Evolutionary conservation across 2,888 invertebrate species (phyloP).

Genomic region (Plagodis pulveraria): DNA sequence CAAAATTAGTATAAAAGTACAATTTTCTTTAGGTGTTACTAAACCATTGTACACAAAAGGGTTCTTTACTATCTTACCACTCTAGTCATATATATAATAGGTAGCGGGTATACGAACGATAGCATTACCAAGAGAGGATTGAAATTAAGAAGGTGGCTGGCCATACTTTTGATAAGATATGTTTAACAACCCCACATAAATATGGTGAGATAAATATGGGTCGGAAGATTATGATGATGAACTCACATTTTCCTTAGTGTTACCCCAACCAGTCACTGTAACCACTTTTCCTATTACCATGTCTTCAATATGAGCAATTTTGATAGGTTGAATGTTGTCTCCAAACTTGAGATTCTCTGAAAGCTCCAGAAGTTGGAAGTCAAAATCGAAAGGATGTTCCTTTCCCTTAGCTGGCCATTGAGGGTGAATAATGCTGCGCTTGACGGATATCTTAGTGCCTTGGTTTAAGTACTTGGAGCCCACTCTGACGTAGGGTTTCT

Average conservation of each 20-base stretch:
- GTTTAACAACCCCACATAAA: conserved; percentile 3
- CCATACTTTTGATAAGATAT: too few species aligned
- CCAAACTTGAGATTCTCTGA: conserved; percentile 57
- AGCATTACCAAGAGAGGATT: too few species aligned
- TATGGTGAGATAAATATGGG: background rate
- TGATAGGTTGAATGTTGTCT: conserved; percentile 65
- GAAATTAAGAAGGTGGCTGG: too few species aligned
- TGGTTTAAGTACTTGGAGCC: conserved; percentile 70
- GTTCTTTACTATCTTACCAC: too few species aligned
- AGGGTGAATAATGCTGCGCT: conserved; percentile 58
- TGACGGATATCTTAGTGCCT: conserved; percentile 56
- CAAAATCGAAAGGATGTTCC: conserved; percentile 74
- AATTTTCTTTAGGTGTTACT: too few species aligned
- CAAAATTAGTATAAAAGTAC: too few species aligned
- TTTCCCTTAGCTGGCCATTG: conserved; percentile 61
- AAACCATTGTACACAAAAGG: too few species aligned
- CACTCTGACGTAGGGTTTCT: conserved; percentile 65
- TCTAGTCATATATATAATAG: too few species aligned
- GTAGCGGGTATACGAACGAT: too few species aligned
- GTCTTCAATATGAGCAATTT: conserved; percentile 70
- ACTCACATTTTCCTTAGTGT: conserved; percentile 75
- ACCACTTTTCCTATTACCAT: conserved; percentile 73
- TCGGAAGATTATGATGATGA: background rate
- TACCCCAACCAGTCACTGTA: conserved; percentile 78
- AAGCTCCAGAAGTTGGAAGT: conserved; percentile 71